Conservation (phyloP, 2,113 vertebrate genomes). For the Eclectus roratus region DNA sequence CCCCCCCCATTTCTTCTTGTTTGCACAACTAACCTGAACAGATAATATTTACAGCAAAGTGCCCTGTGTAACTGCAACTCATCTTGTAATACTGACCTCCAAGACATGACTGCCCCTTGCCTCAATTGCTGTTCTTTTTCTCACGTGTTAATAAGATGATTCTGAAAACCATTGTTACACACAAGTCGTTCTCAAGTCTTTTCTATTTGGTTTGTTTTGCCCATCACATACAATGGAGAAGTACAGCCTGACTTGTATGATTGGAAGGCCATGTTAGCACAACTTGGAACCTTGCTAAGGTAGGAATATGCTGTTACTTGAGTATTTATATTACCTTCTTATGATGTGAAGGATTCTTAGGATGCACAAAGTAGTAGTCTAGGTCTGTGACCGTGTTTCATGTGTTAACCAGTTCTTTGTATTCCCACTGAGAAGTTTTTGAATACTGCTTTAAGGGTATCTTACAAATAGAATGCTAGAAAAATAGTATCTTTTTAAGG, state of each 20-base stretch:
- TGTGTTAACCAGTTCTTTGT: neutral
- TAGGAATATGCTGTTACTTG: neutral
- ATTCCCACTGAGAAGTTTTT: neutral
- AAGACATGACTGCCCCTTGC: neutral
- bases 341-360: rapidly evolving
- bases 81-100: neutral
- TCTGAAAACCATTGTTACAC: neutral
- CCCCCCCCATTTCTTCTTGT: too few relatives aligned
- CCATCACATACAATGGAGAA: neutral
- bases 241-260: neutral
- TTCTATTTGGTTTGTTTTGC: neutral
- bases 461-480: neutral
- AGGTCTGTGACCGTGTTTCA: neutral
- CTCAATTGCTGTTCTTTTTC: neutral
- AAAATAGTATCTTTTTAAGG: neutral
- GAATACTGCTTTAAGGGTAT: neutral
- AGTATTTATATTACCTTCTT: neutral
- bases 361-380: neutral
- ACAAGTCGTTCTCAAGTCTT: neutral
- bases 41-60: neutral
- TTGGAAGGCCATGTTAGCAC: neutral
- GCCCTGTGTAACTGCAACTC: neutral
- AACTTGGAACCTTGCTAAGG: neutral
- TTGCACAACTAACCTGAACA: neutral
- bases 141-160: neutral